Conservation (phyloP, 2,888 invertebrate genomes). For the Cerastoderma edule region DNA sequence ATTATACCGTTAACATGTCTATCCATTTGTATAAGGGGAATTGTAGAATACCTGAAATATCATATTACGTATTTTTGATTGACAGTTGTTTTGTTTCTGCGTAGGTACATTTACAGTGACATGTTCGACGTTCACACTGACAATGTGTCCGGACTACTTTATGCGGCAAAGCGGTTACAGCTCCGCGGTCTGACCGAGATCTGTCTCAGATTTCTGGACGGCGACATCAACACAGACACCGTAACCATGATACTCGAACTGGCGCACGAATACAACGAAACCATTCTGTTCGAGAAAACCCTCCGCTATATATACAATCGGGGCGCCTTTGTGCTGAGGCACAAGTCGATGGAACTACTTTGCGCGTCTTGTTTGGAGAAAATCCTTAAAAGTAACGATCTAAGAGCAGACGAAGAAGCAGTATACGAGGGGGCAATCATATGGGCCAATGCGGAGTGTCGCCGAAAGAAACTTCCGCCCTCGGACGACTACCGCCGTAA, state of each 20-base stretch:
- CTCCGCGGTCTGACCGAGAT: constrained; percentile 51
- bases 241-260: constrained; percentile 64
- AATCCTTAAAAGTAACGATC: constrained; percentile 88
- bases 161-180: constrained; percentile 63
- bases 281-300: constrained; percentile 58
- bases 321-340: constrained; percentile 65
- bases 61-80: too few species aligned
- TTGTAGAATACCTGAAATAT: too few species aligned
- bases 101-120: constrained; percentile 67
- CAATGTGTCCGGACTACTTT: constrained; percentile 60
- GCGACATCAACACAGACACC: constrained; percentile 59
- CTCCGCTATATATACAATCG: constrained; percentile 46
- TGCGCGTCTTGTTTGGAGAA: constrained; percentile 88
- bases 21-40: too few species aligned
- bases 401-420: constrained; percentile 86
- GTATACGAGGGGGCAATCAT: constrained; percentile 66
- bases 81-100: too few species aligned
- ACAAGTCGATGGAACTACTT: constrained; percentile 87
- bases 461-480: constrained; percentile 61
- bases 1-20: too few species aligned
- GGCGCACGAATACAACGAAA: constrained; percentile 63
- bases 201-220: constrained; percentile 60
- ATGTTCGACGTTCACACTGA: constrained; percentile 60
- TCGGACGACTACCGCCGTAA: constrained; percentile 64
- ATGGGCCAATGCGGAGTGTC: constrained; percentile 75